Base-by-base conservation (phyloP, 2,888 invertebrate species). In the Apamea sordens region DNA sequence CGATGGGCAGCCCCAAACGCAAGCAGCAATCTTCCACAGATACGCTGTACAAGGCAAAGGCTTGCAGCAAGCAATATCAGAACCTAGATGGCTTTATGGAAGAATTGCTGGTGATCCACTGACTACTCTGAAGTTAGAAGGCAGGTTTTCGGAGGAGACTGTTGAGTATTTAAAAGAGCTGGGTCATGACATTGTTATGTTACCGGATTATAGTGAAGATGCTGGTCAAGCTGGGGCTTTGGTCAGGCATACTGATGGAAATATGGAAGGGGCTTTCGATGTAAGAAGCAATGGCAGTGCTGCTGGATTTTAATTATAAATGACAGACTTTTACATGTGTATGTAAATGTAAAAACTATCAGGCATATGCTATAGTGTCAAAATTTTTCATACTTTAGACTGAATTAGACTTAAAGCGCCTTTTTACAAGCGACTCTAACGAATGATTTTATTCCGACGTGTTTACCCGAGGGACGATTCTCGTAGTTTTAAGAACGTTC, bases 1-100 rank as follows among this genome's bases (percentile, higher is more conserved):
- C 13, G 96, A 96, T 85, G 96, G 96, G 0, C 96, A 96, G 78
- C 90, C 96, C 10, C 96, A 96, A 88, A 95, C 94, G 7, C 96
- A 96, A 90, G 94, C 96, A 41, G 94, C 95, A 0, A 92, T 96
- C n/a, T 96, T 96, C 77, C 96, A 96, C 74, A 92, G 96, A 90
- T 96, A 96, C 73, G 95, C 93, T 2, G 91, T 96, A 18, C 96
- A 96, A 88, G 92, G 92, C 11, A 75, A 90, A 28, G 92, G 91
- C 21, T 92, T 96, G 70, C 96, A 96, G 85, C 84, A 87, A 44
- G 88, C 95, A 53, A 82, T 96, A 10, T 93, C 93, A 7, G 89
- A 91, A 36, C 95, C 96, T 2, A 93, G 96, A 77, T 96, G 96
- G 96, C 50, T 95, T 15, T 96, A 93, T 80, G 96, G 96, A 4